Evolutionary conservation across 2,113 vertebrate genomes (phyloP).

Genomic region (Orientallactaga bullata): DNA sequence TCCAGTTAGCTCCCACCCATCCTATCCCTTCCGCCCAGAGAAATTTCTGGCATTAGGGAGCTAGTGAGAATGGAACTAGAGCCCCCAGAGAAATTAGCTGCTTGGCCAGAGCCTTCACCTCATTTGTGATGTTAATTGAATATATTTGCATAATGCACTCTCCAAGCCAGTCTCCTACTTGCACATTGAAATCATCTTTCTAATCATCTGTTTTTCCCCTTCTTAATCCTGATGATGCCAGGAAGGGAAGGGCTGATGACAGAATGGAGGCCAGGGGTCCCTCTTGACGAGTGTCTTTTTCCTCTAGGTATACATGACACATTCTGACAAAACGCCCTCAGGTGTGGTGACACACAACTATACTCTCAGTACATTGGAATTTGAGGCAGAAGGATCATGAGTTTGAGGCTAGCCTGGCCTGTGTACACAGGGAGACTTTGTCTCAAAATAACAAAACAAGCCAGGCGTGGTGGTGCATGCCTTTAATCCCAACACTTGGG

Average conservation of each 20-base stretch:
- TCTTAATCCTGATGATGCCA: constrained; percentile 57
- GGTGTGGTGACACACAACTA: not conserved
- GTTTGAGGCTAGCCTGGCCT: not conserved
- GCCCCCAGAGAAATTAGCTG: constrained; percentile 51
- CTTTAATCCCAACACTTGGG: too few relatives aligned
- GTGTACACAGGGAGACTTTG: not conserved
- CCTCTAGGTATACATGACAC: not conserved
- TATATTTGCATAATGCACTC: constrained; percentile 74
- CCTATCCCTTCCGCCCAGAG: not conserved
- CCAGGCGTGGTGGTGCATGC: not conserved
- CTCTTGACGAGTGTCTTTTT: not conserved
- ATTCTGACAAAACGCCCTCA: not conserved
- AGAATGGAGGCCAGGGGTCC: not conserved
- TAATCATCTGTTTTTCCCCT: constrained; percentile 63
- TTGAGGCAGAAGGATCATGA: not conserved
- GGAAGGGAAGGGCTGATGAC: not conserved
- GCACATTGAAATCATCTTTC: constrained; percentile 70
- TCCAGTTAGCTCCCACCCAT: not conserved
- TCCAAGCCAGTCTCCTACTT: constrained; percentile 65
- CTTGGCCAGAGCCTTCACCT: constrained; percentile 50
- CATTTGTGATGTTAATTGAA: constrained; percentile 75
- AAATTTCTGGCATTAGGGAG: not conserved
- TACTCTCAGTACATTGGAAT: not conserved
- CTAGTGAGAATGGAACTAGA: not conserved
- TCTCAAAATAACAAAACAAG: not conserved